A percentile compares a stretch with the other conserved stretches of the same genome.
phyloP scores from a whole-genome alignment of 23 tunicate species.

The Halocynthia roretzi region DNA sequence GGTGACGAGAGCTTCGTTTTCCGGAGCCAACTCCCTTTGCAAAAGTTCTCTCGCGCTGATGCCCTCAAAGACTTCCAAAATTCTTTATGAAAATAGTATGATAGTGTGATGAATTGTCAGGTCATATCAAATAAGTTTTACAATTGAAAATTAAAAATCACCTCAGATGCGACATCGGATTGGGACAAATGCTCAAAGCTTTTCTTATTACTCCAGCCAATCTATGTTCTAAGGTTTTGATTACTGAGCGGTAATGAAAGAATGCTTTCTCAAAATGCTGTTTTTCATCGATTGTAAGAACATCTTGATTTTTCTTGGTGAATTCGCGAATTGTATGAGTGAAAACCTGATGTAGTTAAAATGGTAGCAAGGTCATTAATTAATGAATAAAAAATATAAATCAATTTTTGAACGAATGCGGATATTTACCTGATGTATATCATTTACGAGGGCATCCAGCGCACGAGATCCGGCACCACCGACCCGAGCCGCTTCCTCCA shows the following conservation, averaged over 20 bases:
- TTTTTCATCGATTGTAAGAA: slow-evolving; percentile 65
- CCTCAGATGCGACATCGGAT: slow-evolving; percentile 87
- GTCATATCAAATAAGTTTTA: background rate
- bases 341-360: slow-evolving; percentile 33
- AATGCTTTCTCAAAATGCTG: slow-evolving; percentile 80
- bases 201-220: slow-evolving; percentile 81
- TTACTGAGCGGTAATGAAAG: slow-evolving; percentile 72
- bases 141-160: background rate
- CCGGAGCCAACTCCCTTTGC: slow-evolving; percentile 65
- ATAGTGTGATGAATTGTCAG: background rate
- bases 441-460: slow-evolving; percentile 69
- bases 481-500: slow-evolving; percentile 74
- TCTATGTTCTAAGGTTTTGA: slow-evolving; percentile 78
- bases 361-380: background rate
- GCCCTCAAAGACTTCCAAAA: slow-evolving; percentile 88
- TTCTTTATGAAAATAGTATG: slow-evolving; percentile 22
- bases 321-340: slow-evolving; percentile 70
- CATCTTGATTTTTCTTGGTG: slow-evolving; percentile 79
- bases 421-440: slow-evolving; percentile 64
- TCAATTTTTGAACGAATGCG: background rate
- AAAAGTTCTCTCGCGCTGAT: slow-evolving; percentile 78
- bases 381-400: background rate
- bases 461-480: slow-evolving; percentile 92
- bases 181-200: slow-evolving; percentile 62
- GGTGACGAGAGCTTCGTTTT: slow-evolving; percentile 39